Percentiles rank a stretch among this genome's conserved stretches.
Conservation (phyloP, 2,888 invertebrate genomes). For the Podabrus alpinus region DNA sequence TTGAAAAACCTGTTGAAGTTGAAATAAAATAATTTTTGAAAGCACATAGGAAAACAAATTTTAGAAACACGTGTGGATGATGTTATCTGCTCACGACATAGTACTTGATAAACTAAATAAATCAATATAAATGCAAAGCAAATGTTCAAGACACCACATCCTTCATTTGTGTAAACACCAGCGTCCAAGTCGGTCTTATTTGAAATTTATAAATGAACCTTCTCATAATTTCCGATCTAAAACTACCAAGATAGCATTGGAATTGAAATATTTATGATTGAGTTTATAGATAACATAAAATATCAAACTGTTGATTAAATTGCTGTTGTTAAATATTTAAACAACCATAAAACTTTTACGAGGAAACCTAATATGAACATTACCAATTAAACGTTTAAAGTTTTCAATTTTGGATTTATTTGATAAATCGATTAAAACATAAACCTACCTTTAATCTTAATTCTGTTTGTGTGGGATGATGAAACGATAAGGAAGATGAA, state of each 20-base stretch:
- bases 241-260: not conserved
- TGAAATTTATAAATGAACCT: not conserved
- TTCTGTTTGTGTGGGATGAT: slow-evolving; percentile 50
- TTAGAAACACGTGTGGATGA: not conserved
- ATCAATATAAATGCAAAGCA: not conserved
- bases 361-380: not conserved
- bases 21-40: not conserved
- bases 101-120: not conserved
- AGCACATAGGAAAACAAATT: not conserved
- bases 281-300: not conserved
- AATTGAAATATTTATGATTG: not conserved
- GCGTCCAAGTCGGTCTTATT: not conserved
- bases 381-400: not conserved
- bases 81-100: not conserved
- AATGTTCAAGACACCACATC: not conserved
- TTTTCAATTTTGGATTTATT: not conserved
- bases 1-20: not conserved
- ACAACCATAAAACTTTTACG: not conserved
- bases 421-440: not conserved
- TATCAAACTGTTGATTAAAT: not conserved
- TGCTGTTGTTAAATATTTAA: not conserved
- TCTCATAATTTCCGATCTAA: not conserved
- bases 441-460: slow-evolving; percentile 50
- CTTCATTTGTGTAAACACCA: not conserved
- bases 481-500: slow-evolving; percentile 55